These are phyloP conservation scores for Acromyrmex echinatior DNA, from an alignment of 1,140 invertebrate species.

Conservation along the genomic window DNA sequence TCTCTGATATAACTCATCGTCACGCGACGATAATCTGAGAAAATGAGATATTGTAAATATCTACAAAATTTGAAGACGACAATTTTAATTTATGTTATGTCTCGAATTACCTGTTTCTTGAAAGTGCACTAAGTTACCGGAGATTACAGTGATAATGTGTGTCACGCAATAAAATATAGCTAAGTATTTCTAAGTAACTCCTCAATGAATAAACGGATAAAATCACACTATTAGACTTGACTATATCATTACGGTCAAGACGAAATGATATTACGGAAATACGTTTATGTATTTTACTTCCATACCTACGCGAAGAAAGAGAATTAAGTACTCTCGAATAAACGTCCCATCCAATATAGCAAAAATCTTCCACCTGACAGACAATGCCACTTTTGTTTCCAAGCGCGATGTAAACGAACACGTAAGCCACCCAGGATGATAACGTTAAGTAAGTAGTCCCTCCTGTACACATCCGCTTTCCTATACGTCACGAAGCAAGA, in stretches of 20 bases:
- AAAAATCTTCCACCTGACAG: neutral
- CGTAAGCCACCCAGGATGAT: slow-evolving; percentile 44
- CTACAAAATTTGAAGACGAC: neutral
- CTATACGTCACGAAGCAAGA: slow-evolving; percentile 40
- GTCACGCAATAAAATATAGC: neutral
- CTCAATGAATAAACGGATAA: neutral
- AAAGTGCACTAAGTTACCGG: neutral
- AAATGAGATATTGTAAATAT: neutral
- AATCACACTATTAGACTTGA: neutral
- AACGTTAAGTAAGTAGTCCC: slow-evolving; percentile 56
- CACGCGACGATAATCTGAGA: neutral
- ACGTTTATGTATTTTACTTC: neutral
- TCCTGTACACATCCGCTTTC: slow-evolving; percentile 5
- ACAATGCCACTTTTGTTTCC: slow-evolving; percentile 37
- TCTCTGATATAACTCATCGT: neutral
- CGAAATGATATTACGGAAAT: neutral
- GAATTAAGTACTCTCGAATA: neutral
- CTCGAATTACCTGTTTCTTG: slow-evolving; percentile 1
- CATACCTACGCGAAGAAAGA: neutral
- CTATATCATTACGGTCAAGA: neutral
- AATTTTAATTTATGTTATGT: slow-evolving; percentile 16
- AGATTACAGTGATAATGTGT: neutral
- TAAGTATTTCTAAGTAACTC: slow-evolving; percentile 6
- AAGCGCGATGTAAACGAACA: slow-evolving; percentile 17
- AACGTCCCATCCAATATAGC: neutral